phyloP scores from a whole-genome alignment of 2,888 invertebrate genomes.

The Eulithis prunata region DNA sequence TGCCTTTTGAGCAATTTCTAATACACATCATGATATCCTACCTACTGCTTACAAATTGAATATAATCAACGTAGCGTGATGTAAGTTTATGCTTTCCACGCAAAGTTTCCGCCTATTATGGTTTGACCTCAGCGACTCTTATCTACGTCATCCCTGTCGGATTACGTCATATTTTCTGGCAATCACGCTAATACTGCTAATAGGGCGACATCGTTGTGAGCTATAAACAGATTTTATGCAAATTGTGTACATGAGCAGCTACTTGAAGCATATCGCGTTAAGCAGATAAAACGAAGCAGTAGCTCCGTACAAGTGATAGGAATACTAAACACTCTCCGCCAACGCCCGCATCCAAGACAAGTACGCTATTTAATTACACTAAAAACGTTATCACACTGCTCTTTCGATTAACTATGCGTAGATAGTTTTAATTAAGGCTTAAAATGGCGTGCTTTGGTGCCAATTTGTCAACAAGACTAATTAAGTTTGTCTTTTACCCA shows the following conservation, averaged over 20 bases:
- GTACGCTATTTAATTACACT: constrained; percentile 1
- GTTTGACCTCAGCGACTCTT: constrained; percentile 19
- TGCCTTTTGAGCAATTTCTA: constrained; percentile 25
- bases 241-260: constrained; percentile 17
- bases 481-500: constrained; percentile 42
- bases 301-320: background rate
- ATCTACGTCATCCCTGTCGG: constrained; percentile 15
- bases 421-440: constrained; percentile 40
- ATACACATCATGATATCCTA: constrained; percentile 4
- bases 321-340: background rate
- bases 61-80: constrained; percentile 3
- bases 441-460: constrained; percentile 28
- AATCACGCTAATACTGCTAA: constrained; percentile 27
- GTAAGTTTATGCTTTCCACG: constrained; percentile 6
- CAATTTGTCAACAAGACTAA: constrained; percentile 47
- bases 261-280: background rate
- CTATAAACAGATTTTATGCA: constrained; percentile 28
- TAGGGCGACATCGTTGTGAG: constrained; percentile 27
- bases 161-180: constrained; percentile 34
- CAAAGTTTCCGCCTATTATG: background rate
- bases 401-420: constrained; percentile 16
- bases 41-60: constrained; percentile 8
- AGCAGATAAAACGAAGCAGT: constrained; percentile 11
- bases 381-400: constrained; percentile 31
- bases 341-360: background rate